Evolutionary conservation across 2,888 invertebrate genomes (phyloP), one percentile per base, ranked within the genome.

Genomic region (Carpatolechia fugitivella): DNA sequence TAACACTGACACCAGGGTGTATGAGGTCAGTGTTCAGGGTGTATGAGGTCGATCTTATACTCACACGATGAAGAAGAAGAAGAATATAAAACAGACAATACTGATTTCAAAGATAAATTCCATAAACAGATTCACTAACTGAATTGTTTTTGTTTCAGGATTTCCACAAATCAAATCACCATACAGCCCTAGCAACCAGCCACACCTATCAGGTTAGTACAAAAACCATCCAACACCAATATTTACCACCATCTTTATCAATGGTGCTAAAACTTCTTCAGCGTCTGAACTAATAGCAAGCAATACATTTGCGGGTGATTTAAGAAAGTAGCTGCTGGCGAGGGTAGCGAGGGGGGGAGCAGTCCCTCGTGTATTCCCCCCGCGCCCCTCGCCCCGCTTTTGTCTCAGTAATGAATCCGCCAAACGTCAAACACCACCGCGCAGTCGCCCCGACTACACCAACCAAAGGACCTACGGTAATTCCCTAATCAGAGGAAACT

Each of bases 161-260:
- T 92, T 93, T 82, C 92, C 93, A 65, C 93, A 93, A 77, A 90
- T 93, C 77, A 93, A 93, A 85, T 92, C 92, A 41, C 92, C 92
- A 44, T 93, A 93, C 89, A 92, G 92, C 74, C 92, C 93, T 50
- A 69, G 76, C 61, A 89, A 91, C 60, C 92, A 92, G 72, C 91
- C 91, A 55, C 93, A 93, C 70, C 90, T 93, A 70, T 84, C 92
- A 75, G 93, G 93, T 93, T 74, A 91, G 85, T 38, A 38, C 36
- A 6, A 8, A 1, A n/a, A 36, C n/a, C n/a, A n/a, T n/a, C n/a
- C n/a, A n/a, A n/a, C n/a, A n/a, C n/a, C n/a, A n/a, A n/a, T n/a
- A n/a, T n/a, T n/a, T n/a, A n/a, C n/a, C n/a, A n/a, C n/a, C n/a
- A n/a, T n/a, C n/a, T n/a, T n/a, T n/a, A n/a, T n/a, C n/a, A n/a